Base-by-base conservation (phyloP, 2,113 vertebrate species). In the Cichladusa arquata region DNA sequence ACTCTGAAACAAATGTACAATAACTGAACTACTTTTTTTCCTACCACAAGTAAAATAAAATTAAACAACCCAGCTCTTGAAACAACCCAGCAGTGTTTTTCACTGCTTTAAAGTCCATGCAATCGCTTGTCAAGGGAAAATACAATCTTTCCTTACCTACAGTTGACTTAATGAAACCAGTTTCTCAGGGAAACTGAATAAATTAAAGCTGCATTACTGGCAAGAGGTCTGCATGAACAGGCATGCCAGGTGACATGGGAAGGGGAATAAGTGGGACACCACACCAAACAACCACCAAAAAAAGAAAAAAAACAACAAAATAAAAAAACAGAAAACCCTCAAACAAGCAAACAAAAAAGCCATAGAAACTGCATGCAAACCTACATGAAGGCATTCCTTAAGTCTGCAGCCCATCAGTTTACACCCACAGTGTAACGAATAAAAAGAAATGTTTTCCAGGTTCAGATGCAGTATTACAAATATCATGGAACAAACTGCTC, bases 141-240 rank as follows among this genome's bases (percentile, higher is more conserved):
- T 53, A 53, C 28, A 53, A 29, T 65, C 29, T 85, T 69, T 50
- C 47, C 66, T 69, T 69, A 82, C 67, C 38, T 77, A 71, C 34
- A 29, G 28, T 5, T 92, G 54, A 61, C 54, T 82, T 57, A 76
- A 76, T 62, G 53, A 95, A 93, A 95, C 66, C 62, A 73, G 87
- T 92, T 96, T 89, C 89, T 92, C 58, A 19, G 78, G 67, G 78
- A 87, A 83, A 79, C 9, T 7, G 69, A 95, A 87, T 91, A 93
- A 56, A 91, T 93, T 67, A 81, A 81, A 91, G 25, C 40, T 65
- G 73, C 1, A 0, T 76, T 91, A 67, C 78, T 87, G 73, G 70
- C 78, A 82, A 85, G 40, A 80, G 26, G 17, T 69, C 57, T 91
- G 70, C 89, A 58, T 60, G 91, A 95, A 57, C 81, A 72, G 89